Conservation (phyloP, 2,797 vertebrate genomes). For the Acanthornis magna region DNA sequence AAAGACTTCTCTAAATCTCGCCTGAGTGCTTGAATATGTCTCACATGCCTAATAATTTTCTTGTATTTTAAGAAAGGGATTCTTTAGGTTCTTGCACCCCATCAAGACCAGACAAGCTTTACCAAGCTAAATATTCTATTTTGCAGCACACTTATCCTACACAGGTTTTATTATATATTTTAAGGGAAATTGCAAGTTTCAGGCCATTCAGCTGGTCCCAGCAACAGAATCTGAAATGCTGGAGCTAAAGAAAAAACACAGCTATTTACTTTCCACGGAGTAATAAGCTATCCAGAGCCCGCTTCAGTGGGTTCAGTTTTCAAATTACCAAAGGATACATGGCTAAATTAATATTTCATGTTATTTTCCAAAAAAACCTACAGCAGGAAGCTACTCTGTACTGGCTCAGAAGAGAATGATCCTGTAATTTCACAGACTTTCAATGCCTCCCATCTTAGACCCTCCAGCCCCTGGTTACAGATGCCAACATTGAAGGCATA, state of each 20-base stretch:
- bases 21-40: background rate
- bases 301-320: background rate
- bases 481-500: background rate
- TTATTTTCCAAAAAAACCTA: background rate
- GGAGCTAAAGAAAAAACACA: background rate
- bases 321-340: background rate
- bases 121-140: background rate
- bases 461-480: background rate
- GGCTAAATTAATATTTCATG: background rate
- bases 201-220: background rate
- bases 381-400: background rate
- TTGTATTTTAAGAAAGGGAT: background rate
- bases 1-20: background rate
- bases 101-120: background rate
- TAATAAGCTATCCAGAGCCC: background rate
- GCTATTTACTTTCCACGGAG: background rate
- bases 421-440: background rate
- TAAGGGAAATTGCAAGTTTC: background rate
- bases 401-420: background rate
- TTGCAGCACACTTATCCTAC: background rate
- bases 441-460: background rate
- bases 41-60: background rate
- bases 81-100: background rate
- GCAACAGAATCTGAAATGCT: background rate
- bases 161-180: background rate